Base-by-base conservation (phyloP, 92 coral and sea anemone species). In the Nematostella vectensis region DNA sequence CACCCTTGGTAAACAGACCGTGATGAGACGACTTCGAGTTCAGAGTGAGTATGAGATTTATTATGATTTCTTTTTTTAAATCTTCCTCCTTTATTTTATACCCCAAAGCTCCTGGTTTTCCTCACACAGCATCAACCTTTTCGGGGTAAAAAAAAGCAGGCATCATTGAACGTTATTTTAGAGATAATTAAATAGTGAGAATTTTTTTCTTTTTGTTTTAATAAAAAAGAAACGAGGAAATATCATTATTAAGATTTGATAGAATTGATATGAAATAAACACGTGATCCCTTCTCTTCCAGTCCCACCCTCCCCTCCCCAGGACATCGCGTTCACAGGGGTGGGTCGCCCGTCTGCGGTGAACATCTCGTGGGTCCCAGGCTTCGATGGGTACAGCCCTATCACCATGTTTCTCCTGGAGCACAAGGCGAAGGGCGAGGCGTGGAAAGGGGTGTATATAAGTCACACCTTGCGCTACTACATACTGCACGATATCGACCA, bases 341-440 rank as follows among this genome's bases (percentile, higher is more conserved):
- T 80, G 4, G 33, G 61, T 47, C 55, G 58, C 8, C 56, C 87
- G 0, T 27, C 71, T 2, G 94, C 95, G 11, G 74, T 89, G 22
- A 89, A 89, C 63, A 85, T 89, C 67, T 63, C 81, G 13, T 89
- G 97, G 97, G 55, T 62, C 20, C 81, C 66, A 11, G 78, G 83
- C 38, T 66, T 69, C 25, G 82, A 83, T 19, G 95, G 97, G 1
- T 69, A 85, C 61, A 76, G 89, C 52, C 65, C 74, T 19, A 75
- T 89, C 23, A 48, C 77, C 52, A 68, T 64, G 79, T 89, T 76
- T 22, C 17, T 74, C 16, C 63, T 89, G 53, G 87, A 89, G 52
- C 71, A 80, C 65, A 75, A 59, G 59, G 70, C 67, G 3, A 64
- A 65, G 22, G 74, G 55, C 50, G 51, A 55, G 0, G 62, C 65